Evolutionary conservation across 2,797 vertebrate species (phyloP).

Genomic region (Capromys pilorides): DNA sequence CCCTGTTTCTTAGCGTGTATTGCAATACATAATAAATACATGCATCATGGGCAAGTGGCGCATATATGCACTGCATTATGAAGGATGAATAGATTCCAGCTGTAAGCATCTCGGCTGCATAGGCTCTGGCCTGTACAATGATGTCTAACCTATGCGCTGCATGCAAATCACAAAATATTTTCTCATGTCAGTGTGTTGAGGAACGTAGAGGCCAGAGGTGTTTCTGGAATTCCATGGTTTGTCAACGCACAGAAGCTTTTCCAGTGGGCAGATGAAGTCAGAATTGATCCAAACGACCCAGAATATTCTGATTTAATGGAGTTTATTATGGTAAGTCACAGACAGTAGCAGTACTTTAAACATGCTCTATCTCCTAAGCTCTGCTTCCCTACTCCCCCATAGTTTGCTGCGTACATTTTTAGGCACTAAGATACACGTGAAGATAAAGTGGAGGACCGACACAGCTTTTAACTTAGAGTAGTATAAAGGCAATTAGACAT

Average conservation of each 20-base stretch:
- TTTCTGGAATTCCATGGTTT: slow-evolving; percentile 78
- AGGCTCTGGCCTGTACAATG: background rate
- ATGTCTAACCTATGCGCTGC: background rate
- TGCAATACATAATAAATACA: background rate
- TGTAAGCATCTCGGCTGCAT: background rate
- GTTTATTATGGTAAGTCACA: slow-evolving; percentile 80
- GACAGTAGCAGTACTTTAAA: slow-evolving; percentile 47
- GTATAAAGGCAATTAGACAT: slow-evolving; percentile 23
- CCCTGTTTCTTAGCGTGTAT: background rate
- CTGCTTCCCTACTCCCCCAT: background rate
- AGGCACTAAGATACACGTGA: background rate
- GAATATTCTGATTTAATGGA: slow-evolving; percentile 80
- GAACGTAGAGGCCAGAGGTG: slow-evolving; percentile 73
- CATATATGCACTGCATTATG: background rate
- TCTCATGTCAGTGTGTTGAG: slow-evolving; percentile 76
- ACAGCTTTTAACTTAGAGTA: background rate
- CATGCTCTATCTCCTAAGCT: slow-evolving; percentile 24
- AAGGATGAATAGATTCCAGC: background rate
- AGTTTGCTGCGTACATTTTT: slow-evolving; percentile 62
- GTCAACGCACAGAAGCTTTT: slow-evolving; percentile 72
- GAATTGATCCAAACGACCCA: slow-evolving; percentile 83
- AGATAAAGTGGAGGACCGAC: background rate
- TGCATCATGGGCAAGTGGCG: background rate
- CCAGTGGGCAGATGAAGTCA: slow-evolving; percentile 75
- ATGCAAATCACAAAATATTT: slow-evolving; percentile 37